Evolutionary conservation across 2,888 invertebrate genomes (phyloP).

Genomic region (Lagria hirta): DNA sequence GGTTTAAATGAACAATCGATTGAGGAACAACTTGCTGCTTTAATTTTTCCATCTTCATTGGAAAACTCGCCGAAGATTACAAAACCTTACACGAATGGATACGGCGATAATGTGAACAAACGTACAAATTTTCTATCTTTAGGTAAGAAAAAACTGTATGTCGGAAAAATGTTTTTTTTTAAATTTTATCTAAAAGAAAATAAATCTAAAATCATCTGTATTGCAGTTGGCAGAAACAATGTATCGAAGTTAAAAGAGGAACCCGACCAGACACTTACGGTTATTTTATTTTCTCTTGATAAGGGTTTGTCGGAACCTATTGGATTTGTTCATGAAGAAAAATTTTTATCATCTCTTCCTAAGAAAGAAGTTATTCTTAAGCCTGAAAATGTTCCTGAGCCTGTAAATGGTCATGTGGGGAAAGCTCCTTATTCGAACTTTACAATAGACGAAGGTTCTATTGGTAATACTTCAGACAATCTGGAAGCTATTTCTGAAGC

Average conservation of each 20-base stretch:
- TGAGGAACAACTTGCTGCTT: slow-evolving; percentile 40
- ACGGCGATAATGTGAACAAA: slow-evolving; percentile 32
- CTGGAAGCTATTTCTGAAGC: slow-evolving; percentile 94
- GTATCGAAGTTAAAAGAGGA: slow-evolving; percentile 25
- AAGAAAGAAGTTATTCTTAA: slow-evolving; percentile 32
- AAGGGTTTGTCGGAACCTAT: slow-evolving; percentile 40
- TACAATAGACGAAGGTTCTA: slow-evolving; percentile 89
- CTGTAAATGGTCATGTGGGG: slow-evolving; percentile 20
- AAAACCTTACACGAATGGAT: slow-evolving; percentile 29
- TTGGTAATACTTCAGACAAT: slow-evolving; percentile 91
- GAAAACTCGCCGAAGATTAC: slow-evolving; percentile 41
- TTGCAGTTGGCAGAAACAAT: slow-evolving; percentile 34
- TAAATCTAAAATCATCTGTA: not conserved
- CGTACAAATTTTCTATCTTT: slow-evolving; percentile 40
- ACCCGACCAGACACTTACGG: slow-evolving; percentile 44
- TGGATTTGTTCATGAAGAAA: slow-evolving; percentile 63
- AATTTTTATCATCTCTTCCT: slow-evolving; percentile 57
- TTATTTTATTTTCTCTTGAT: slow-evolving; percentile 71
- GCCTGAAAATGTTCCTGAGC: slow-evolving; percentile 26
- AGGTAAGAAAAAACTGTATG: too few species aligned
- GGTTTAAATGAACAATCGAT: slow-evolving; percentile 28
- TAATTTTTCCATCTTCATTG: slow-evolving; percentile 36
- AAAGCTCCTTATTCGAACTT: slow-evolving; percentile 71
- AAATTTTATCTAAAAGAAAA: too few species aligned
- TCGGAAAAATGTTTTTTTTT: too few species aligned